Base-by-base conservation (phyloP, 2,797 vertebrate species). In the Astyanax mexicanus region DNA sequence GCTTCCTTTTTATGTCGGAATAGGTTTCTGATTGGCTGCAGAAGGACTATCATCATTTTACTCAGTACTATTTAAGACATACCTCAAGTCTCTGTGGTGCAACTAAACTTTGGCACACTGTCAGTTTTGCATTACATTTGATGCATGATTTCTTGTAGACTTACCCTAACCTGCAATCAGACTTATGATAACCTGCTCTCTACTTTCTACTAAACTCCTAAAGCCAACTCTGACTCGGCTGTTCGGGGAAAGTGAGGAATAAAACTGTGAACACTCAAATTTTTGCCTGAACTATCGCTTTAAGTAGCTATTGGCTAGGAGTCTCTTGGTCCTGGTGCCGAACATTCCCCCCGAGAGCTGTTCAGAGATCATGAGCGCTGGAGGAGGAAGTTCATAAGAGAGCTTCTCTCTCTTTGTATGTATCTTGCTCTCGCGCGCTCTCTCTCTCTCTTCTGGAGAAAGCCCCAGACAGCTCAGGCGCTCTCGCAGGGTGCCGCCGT, bases 401-500 rank as follows among this genome's bases (percentile, higher is more conserved):
- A 32, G 47, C 70, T 58, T 38, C 52, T 49, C 35, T 76, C 58
- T 37, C 37, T 55, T 35, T 7, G n/a, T n/a, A n/a, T n/a, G n/a
- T n/a, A 62, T 45, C 60, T 27, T 52, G 77, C 65, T 32, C 29
- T 32, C 29, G 2, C 29, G 2, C 5, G 2, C 29, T 72, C 37
- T 45, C 62, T 72, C 61, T 52, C 62, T 35, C 72, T 49, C 62
- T 47, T 74, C 32, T 55, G 55, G 74, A 47, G 52, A 74, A 67
- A 82, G 65, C 69, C 65, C 55, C 52, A 51, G 78, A 75, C 61
- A 75, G 67, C 70, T 52, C 51, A 23, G 54, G 64, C 37, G 67
- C 71, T 77, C 64, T 77, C 74, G 69, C 74, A 69, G 74, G 64
- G 40, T 69, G 65, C 57, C 86, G 88, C 90, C 87, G 90, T 74